Evolutionary conservation across 2,113 vertebrate genomes (phyloP), one percentile per base, ranked within the genome.

Genomic region (Octodon degus): DNA sequence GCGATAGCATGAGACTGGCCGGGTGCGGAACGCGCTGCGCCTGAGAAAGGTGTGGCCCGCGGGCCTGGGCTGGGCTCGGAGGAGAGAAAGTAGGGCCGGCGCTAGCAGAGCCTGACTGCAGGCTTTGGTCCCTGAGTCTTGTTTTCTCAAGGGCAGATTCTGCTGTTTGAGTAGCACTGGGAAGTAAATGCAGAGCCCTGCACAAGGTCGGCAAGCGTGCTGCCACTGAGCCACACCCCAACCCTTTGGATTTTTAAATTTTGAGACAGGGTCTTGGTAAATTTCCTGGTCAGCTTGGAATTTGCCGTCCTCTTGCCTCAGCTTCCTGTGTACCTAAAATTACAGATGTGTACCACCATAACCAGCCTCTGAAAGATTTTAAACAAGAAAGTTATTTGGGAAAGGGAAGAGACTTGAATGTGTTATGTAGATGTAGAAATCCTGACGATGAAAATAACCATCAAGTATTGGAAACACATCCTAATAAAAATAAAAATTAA

Each of bases 361-460:
- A 77, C 77, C 27, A 50, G 40, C 40, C 40, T 65, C 27, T 82
- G 27, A 89, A 97, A 96, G 30, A 88, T 89, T 96, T 94, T 95
- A 89, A 81, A 50, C 24, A 91, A 95, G 72, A 94, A 96, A 89
- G 37, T 79, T 89, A 91, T 89, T 74, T 90, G 63, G 72, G 24
- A 47, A 77, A 5, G 12, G 74, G 37, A 76, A 47, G 24, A 77
- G 25, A 47, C 13, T 27, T 43, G 37, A 76, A 43, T 40, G 72
- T 43, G 40, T 25, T 77, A 76, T 47, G 40, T 77, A 47, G 74
- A 27, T 77, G 40, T 47, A 77, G 27, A 47, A 77, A 77, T 77
- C 40, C 40, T 27, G 40, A 76, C 14, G 25, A 77, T 77, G 25
- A 77, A 47, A 30, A 13, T 77, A 77, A 47, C 11, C 37, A 77